Percentiles rank a stretch among this genome's conserved stretches.
Conservation (phyloP, 2,797 vertebrate species). For the Eospalax fontanierii region DNA sequence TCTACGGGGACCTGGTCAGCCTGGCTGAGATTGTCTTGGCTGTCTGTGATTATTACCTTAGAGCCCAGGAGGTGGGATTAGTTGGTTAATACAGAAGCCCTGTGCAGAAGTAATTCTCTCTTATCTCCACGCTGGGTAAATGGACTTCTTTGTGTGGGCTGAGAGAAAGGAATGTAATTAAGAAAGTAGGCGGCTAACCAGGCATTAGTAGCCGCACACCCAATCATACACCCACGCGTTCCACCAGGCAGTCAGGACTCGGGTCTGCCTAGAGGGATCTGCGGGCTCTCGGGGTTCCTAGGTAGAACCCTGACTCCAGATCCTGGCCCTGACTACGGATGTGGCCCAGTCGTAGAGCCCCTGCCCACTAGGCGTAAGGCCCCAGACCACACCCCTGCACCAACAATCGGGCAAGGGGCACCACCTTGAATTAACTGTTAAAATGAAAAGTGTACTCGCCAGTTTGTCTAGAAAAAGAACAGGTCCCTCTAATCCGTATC, state of each 20-base stretch:
- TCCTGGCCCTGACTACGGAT: not conserved
- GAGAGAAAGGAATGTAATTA: not conserved
- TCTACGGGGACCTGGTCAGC: fast-evolving
- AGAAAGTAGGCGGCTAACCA: not conserved
- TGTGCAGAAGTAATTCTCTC: not conserved
- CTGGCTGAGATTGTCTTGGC: fast-evolving
- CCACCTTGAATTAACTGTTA: not conserved
- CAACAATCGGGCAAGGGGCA: not conserved
- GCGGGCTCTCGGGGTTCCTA: not conserved
- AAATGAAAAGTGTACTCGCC: not conserved
- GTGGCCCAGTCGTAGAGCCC: not conserved
- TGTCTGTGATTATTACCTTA: fast-evolving
- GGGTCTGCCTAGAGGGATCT: not conserved
- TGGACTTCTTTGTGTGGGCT: too few relatives aligned
- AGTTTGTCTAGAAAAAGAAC: not conserved
- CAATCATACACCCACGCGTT: too few relatives aligned
- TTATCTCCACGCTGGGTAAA: not conserved
- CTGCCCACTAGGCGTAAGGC: not conserved
- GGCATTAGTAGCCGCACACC: not conserved
- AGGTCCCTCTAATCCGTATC: not conserved
- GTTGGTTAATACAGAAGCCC: not conserved
- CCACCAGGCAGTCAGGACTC: not conserved
- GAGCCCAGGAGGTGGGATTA: not conserved
- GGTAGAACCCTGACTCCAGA: not conserved
- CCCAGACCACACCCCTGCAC: not conserved